Conservation (phyloP, 2,113 vertebrate genomes). For the Spea multiplicata region DNA sequence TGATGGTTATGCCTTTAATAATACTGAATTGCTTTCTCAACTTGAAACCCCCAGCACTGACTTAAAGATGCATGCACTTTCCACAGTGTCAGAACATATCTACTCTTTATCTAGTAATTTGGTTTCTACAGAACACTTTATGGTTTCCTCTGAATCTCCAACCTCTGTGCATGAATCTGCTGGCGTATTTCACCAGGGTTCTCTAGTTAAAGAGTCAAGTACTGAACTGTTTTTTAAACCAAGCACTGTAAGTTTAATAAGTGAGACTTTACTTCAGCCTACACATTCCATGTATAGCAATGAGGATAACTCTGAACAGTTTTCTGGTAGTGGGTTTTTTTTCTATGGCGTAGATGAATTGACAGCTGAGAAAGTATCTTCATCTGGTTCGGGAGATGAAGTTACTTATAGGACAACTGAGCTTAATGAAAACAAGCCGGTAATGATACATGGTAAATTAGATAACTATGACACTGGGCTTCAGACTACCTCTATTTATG, state of each 20-base stretch:
- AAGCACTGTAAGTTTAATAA: slow-evolving; percentile 61
- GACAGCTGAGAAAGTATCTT: slow-evolving; percentile 58
- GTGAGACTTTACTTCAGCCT: slow-evolving; percentile 67
- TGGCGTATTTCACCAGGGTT: slow-evolving; percentile 60
- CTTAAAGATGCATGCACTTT: slow-evolving; percentile 73
- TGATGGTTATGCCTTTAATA: slow-evolving; percentile 57
- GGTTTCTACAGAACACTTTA: slow-evolving; percentile 67
- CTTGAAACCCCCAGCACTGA: slow-evolving; percentile 69
- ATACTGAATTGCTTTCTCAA: slow-evolving; percentile 65
- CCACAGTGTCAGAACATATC: slow-evolving; percentile 66
- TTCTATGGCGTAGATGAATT: slow-evolving; percentile 67
- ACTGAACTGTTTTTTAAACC: slow-evolving; percentile 59
- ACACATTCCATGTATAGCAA: slow-evolving; percentile 70
- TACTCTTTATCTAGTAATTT: slow-evolving; percentile 65
- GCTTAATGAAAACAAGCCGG: slow-evolving; percentile 60
- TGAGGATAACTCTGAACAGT: slow-evolving; percentile 65
- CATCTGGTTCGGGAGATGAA: slow-evolving; percentile 64
- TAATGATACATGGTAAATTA: slow-evolving; percentile 57
- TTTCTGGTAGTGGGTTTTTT: slow-evolving; percentile 70
- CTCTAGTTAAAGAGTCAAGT: slow-evolving; percentile 61
- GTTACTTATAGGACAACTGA: slow-evolving; percentile 63
- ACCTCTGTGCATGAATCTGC: slow-evolving; percentile 62
- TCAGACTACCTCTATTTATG: slow-evolving; percentile 63
- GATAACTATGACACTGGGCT: slow-evolving; percentile 63
- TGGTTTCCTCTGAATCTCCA: slow-evolving; percentile 62